Percentiles rank a stretch among this genome's conserved stretches.
Conservation (phyloP, 2,797 vertebrate species). For the Scomberomorus guttatus region DNA sequence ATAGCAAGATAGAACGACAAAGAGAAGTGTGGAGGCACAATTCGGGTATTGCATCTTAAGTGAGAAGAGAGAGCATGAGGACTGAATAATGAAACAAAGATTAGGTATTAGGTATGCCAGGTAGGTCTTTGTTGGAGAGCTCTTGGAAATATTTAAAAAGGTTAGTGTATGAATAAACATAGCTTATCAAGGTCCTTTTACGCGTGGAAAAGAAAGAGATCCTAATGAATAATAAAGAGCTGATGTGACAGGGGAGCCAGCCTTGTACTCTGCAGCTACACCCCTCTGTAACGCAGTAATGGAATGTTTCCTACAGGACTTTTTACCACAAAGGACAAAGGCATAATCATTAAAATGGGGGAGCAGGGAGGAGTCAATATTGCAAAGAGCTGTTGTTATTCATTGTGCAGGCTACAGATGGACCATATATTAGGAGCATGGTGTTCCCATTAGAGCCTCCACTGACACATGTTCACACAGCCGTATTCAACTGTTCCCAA, state of each 20-base stretch:
- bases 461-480: slow-evolving; percentile 79
- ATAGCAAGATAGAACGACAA: slow-evolving; percentile 52
- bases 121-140: slow-evolving; percentile 94
- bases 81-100: slow-evolving; percentile 98
- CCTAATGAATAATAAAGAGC: slow-evolving; percentile 97
- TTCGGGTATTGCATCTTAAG: slow-evolving; percentile 96
- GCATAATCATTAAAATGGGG: slow-evolving; percentile 90
- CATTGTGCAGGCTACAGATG: slow-evolving; percentile 72
- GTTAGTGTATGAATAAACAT: slow-evolving; percentile 99
- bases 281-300: slow-evolving; percentile 87
- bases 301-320: slow-evolving; percentile 91
- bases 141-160: slow-evolving; percentile 99
- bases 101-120: slow-evolving; percentile 95
- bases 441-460: slow-evolving; percentile 77
- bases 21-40: slow-evolving; percentile 84
- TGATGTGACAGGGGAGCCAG: slow-evolving; percentile 89
- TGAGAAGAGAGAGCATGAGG: slow-evolving; percentile 89
- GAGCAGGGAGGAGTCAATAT: slow-evolving; percentile 89
- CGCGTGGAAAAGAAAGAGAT: slow-evolving; percentile 90
- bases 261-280: slow-evolving; percentile 88
- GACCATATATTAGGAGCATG: slow-evolving; percentile 75
- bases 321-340: slow-evolving; percentile 89
- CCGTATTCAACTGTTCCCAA: slow-evolving; percentile 75
- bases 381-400: slow-evolving; percentile 84
- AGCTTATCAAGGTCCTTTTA: slow-evolving; percentile 96